Evolutionary conservation across 2,797 vertebrate genomes (phyloP).

Genomic region (Gymnoscopelus braueri): DNA sequence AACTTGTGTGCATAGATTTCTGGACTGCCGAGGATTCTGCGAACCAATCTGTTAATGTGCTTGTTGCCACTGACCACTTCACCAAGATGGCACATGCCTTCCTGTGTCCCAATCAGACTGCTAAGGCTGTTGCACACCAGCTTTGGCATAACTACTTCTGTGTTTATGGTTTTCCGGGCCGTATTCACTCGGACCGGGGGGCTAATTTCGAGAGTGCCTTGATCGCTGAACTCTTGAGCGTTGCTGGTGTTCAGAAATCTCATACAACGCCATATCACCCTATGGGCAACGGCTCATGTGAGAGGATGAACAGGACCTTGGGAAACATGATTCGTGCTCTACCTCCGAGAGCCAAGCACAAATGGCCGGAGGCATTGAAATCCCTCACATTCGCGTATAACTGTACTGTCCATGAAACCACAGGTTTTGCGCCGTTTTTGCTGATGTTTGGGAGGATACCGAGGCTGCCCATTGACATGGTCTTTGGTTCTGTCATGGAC

Average conservation of each 20-base stretch:
- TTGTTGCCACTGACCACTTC: slow-evolving; percentile 19
- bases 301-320: slow-evolving; percentile 9
- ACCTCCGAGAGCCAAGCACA: background rate
- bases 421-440: slow-evolving; percentile 22
- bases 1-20: slow-evolving; percentile 26
- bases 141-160: slow-evolving; percentile 17
- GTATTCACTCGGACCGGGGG: slow-evolving; percentile 11
- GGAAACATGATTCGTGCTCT: slow-evolving; percentile 8
- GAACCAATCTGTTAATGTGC: slow-evolving; percentile 11
- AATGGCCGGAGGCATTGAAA: slow-evolving; percentile 21
- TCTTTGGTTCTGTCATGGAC: slow-evolving; percentile 14
- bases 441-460: slow-evolving; percentile 29
- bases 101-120: slow-evolving; percentile 9
- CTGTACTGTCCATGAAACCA: slow-evolving; percentile 24
- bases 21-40: slow-evolving; percentile 22
- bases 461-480: slow-evolving; percentile 16
- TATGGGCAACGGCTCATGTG: background rate
- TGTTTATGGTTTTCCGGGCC: background rate
- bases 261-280: slow-evolving; percentile 20
- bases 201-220: background rate
- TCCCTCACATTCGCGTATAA: slow-evolving; percentile 27
- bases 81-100: slow-evolving; percentile 10
- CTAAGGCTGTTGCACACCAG: slow-evolving; percentile 5
- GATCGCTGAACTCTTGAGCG: background rate
- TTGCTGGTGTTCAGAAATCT: slow-evolving; percentile 14